phyloP scores from a whole-genome alignment of 2,113 vertebrate species.

The Antechinus stuartii region DNA sequence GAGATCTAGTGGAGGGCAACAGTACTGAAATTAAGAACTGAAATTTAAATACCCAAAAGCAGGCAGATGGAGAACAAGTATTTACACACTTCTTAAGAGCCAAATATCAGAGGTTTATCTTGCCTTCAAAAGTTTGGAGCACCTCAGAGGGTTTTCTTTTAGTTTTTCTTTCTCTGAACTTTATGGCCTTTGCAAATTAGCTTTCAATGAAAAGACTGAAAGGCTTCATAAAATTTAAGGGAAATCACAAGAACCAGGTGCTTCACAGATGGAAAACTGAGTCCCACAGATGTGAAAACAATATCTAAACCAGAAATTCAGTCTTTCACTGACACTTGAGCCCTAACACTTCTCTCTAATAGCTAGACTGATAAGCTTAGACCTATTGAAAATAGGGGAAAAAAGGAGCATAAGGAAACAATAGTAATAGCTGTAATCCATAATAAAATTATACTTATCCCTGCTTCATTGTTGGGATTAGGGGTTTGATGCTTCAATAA shows the following conservation, averaged over 20 bases:
- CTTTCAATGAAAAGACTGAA: background rate
- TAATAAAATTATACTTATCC: background rate
- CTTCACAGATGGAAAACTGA: background rate
- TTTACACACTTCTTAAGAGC: background rate
- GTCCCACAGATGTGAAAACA: background rate
- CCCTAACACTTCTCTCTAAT: background rate
- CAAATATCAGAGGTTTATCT: background rate
- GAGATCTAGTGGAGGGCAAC: background rate
- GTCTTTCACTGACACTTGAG: background rate
- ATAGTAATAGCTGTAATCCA: background rate
- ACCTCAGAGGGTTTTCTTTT: background rate
- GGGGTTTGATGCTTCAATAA: too few species aligned
- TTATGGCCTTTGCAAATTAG: slow-evolving; percentile 2
- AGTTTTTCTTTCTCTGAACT: background rate
- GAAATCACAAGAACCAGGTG: background rate
- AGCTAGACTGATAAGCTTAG: background rate
- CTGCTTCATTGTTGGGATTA: background rate
- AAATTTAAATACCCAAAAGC: background rate
- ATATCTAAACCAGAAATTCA: background rate
- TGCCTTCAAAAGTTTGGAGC: background rate
- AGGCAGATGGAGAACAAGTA: background rate
- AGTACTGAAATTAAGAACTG: background rate
- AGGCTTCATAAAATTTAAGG: background rate
- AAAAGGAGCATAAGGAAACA: background rate
- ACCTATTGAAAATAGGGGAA: background rate